Conservation (phyloP, 1,140 invertebrate genomes). For the Steinernema feltiae region DNA sequence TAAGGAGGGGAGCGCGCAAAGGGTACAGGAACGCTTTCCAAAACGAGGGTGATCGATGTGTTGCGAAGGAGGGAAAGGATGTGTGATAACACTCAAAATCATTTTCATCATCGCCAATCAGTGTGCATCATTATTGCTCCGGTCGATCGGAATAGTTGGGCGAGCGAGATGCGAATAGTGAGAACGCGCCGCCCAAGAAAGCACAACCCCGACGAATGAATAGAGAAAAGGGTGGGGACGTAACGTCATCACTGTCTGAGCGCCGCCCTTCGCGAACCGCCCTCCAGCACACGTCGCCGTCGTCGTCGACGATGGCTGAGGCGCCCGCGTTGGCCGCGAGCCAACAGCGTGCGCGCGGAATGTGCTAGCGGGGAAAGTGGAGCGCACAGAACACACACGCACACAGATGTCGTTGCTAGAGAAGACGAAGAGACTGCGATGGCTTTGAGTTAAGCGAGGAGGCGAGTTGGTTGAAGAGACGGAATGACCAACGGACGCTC, state of each 20-base stretch:
- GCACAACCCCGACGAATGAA: slow-evolving; percentile 3
- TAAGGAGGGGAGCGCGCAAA: background rate
- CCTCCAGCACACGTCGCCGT: background rate
- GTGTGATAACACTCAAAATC: background rate
- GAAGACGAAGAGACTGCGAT: background rate
- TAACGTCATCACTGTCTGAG: background rate
- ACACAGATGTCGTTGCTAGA: background rate
- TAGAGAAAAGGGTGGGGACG: slow-evolving; percentile 8
- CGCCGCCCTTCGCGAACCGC: background rate
- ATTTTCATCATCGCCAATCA: background rate
- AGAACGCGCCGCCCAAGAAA: slow-evolving; percentile 14
- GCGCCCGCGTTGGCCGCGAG: background rate
- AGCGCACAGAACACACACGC: background rate
- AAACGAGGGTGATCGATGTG: background rate
- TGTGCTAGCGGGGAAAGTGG: background rate
- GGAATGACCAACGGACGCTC: background rate
- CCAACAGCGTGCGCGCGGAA: slow-evolving; percentile 10
- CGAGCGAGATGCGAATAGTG: slow-evolving; percentile 10
- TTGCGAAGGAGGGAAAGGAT: background rate
- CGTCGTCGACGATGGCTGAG: background rate
- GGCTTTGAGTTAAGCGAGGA: background rate
- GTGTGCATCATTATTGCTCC: background rate
- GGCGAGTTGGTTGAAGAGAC: background rate
- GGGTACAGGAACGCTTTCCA: background rate
- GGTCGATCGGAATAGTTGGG: slow-evolving; percentile 10